phyloP scores from a whole-genome alignment of 2,888 invertebrate species.

The Morpho helenor region DNA sequence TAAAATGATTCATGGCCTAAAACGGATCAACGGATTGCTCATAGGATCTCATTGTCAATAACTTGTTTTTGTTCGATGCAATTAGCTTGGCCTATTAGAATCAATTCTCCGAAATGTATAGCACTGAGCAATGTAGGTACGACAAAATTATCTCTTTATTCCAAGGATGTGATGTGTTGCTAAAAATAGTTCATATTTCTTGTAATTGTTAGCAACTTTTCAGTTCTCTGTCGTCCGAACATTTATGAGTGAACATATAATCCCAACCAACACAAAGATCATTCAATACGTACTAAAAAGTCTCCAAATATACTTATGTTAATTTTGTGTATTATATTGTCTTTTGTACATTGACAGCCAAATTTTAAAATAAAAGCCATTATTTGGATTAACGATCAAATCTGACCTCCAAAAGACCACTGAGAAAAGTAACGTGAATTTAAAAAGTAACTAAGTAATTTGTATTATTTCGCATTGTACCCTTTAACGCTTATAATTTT shows the following conservation, averaged over 20 bases:
- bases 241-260: not conserved
- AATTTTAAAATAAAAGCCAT: too few relatives aligned
- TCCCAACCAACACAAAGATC: not conserved
- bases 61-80: slow-evolving; percentile 57
- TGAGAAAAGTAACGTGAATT: too few relatives aligned
- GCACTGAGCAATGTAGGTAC: slow-evolving; percentile 31
- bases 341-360: too few relatives aligned
- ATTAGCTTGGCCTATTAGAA: slow-evolving; percentile 46
- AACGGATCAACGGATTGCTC: slow-evolving; percentile 55
- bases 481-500: too few relatives aligned
- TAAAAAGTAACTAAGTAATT: too few relatives aligned
- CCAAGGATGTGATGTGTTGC: slow-evolving; percentile 27
- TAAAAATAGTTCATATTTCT: slow-evolving; percentile 28
- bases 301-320: too few relatives aligned
- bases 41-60: slow-evolving; percentile 60
- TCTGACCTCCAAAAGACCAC: too few relatives aligned
- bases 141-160: slow-evolving; percentile 33
- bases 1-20: slow-evolving; percentile 48
- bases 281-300: too few relatives aligned
- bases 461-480: too few relatives aligned
- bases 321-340: too few relatives aligned
- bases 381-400: too few relatives aligned
- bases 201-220: not conserved
- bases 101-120: slow-evolving; percentile 39
- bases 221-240: too few relatives aligned